Evolutionary conservation across 2,888 invertebrate species (phyloP), one percentile per base, ranked within the genome.

Genomic region (Amaurobius ferox): DNA sequence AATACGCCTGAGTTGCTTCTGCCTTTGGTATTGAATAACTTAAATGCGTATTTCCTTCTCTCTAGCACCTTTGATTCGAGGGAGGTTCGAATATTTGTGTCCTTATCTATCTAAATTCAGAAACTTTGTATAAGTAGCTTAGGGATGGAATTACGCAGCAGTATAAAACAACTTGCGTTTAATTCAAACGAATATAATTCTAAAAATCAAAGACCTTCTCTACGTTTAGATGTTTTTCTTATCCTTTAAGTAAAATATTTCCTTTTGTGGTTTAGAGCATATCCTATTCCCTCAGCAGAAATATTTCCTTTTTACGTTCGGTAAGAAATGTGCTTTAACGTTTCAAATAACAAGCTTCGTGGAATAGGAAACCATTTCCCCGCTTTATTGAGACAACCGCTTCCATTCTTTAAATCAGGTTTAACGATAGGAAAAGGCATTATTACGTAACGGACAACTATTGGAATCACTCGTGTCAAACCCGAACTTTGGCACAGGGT

Each of bases 1-100:
- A 81, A 80, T 74, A 76, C 81, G 74, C 81, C 23, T 70, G 68
- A 73, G 55, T 66, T 81, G 32, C 19, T 44, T 9, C 39, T 67
- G 32, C 39, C 62, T 68, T 26, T 28, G 26, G 29, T 39, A 28
- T 29, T 70, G 70, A 44, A 70, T 68, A 68, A 40, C 68, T 68
- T 26, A 40, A 68, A 66, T 66, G 32, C n/a, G 30, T 67, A 62
- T 26, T 32, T 35, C 44, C 32, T 26, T 68, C 28, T 32, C 28
- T 61, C 32, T 26, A 40, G 61, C 40, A 70, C 62, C 78, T 70
- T n/a, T 29, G 19, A 29, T 70, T 68, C 44, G 3, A 39, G 9
- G 28, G 23, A n/a, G 66, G 28, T 16, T 16, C 28, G 40, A 71
- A 66, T 40, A 44, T 48, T 72, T 44, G 29, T 23, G 28, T 13